These are phyloP conservation scores for Varroa destructor DNA, from an alignment of 1,140 invertebrate genomes.

Conservation along the genomic window DNA sequence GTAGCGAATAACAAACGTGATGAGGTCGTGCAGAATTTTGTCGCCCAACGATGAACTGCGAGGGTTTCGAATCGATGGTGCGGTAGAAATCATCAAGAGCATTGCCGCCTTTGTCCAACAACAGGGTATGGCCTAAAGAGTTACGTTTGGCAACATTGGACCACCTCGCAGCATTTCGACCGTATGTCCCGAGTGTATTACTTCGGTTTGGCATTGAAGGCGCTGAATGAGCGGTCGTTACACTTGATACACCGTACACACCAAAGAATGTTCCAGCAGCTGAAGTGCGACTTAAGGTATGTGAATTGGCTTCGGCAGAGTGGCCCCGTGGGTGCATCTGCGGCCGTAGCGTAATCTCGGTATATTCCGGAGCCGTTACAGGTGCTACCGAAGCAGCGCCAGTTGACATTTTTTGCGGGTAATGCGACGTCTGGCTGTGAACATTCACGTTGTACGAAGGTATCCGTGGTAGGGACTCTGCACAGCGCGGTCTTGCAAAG, in stretches of 20 bases:
- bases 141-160: not conserved
- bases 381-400: too few species aligned
- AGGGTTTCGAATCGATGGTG: not conserved
- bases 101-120: constrained; percentile 15
- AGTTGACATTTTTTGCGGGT: too few species aligned
- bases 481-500: not conserved
- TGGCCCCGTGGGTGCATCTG: too few species aligned
- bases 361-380: too few species aligned
- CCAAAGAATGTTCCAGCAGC: too few species aligned
- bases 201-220: not conserved
- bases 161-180: not conserved
- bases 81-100: constrained; percentile 22
- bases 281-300: too few species aligned
- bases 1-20: constrained; percentile 18
- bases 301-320: too few species aligned
- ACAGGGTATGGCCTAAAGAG: constrained; percentile 1
- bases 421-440: too few species aligned
- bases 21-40: constrained; percentile 9
- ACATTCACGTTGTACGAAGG: constrained; percentile 3
- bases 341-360: too few species aligned
- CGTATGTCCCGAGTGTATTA: not conserved
- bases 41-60: constrained; percentile 20
- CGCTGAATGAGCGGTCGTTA: too few species aligned
- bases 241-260: too few species aligned
- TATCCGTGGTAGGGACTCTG: constrained; percentile 18